Conservation (phyloP, 2,113 vertebrate species). For the Todiramphus saurophagus region DNA sequence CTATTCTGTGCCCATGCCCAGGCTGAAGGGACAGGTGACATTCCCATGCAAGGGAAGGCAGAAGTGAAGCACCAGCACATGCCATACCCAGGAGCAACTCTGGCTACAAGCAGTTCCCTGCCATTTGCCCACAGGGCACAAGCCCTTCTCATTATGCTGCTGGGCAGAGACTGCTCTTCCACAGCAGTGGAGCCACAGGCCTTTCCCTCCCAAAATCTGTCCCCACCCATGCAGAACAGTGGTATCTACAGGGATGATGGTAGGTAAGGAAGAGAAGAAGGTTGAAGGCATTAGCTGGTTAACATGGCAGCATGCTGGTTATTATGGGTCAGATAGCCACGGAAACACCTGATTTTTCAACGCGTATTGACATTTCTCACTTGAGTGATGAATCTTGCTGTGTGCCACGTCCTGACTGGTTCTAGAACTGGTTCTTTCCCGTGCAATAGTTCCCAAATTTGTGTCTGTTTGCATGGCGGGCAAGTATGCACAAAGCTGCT, state of each 20-base stretch:
- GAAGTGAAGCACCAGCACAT: not conserved
- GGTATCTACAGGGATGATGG: fast-evolving
- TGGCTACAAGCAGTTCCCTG: not conserved
- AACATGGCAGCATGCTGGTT: not conserved
- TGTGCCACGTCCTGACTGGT: not conserved
- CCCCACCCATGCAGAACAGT: not conserved
- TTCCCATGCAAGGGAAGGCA: not conserved
- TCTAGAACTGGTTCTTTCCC: not conserved
- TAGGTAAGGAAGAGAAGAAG: not conserved
- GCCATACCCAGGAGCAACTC: not conserved
- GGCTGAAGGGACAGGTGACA: not conserved
- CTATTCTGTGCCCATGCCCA: not conserved
- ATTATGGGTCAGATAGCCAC: not conserved
- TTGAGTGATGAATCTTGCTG: not conserved
- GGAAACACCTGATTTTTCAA: not conserved
- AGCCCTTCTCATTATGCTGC: not conserved
- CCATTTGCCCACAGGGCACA: not conserved
- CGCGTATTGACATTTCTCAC: not conserved
- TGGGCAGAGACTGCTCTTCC: not conserved
- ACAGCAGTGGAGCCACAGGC: no score
- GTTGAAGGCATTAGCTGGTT: not conserved
- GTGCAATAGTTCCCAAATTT: not conserved
- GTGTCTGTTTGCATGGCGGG: not conserved
- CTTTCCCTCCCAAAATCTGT: not conserved
- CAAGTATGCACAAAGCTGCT: not conserved